phyloP scores from a whole-genome alignment of 2,888 invertebrate species.

The Ophioninae sp. region DNA sequence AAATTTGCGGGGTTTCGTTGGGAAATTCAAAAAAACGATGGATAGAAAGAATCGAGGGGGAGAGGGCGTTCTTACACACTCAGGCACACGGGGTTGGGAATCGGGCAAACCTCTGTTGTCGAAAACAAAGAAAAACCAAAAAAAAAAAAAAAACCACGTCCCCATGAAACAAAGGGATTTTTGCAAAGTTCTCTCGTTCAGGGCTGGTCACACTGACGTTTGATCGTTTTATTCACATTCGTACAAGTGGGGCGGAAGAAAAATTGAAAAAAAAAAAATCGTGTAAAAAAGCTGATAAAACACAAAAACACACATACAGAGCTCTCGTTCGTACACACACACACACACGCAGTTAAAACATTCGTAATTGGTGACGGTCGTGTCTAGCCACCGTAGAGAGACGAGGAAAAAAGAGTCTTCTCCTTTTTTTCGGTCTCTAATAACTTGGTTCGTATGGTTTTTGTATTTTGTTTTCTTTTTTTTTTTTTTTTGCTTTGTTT shows the following conservation, averaged over 20 bases:
- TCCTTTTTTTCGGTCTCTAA: conserved; percentile 30
- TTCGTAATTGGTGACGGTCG: neutral
- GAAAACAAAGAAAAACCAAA: neutral
- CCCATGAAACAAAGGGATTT: neutral
- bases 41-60: conserved; percentile 6
- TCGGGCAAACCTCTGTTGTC: neutral
- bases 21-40: neutral
- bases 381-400: conserved; percentile 29
- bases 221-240: neutral
- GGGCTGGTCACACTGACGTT: neutral
- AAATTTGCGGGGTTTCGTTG: too few species aligned
- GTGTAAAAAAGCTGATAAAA: neutral
- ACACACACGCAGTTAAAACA: neutral
- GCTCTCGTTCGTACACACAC: neutral
- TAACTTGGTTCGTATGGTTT: neutral
- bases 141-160: conserved; percentile 10
- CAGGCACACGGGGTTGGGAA: neutral
- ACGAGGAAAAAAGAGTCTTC: conserved; percentile 45
- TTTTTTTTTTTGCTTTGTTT: conserved; percentile 31
- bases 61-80: neutral
- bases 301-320: neutral
- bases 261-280: neutral
- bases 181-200: neutral
- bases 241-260: neutral
- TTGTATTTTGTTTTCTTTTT: conserved; percentile 16